Base-by-base conservation (phyloP, 2,888 invertebrate genomes). In the Hypolimnas misippus region DNA sequence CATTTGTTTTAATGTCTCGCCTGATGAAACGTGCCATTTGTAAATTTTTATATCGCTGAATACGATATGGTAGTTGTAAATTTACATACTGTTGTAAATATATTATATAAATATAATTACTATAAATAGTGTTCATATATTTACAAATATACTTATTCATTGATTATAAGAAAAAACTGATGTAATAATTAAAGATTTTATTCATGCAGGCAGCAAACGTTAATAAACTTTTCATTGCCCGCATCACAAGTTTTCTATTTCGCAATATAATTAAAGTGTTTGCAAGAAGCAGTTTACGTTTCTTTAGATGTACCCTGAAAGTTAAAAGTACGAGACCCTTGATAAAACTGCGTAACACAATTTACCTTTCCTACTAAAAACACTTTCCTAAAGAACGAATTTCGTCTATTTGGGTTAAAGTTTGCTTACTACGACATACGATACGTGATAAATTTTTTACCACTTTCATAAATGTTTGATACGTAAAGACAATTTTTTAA, bases 1-100 rank as follows among this genome's bases (percentile, higher is more conserved):
- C 86, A 86, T 89, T 87, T 86, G 81, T 86, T 87, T 87, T 87
- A 87, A 89, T 89, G 85, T 84, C 81, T 77, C 74, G 78, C 76
- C 77, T 84, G 85, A 86, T 86, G 83, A 84, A 83, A 83, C 81
- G 80, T 76, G 81, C 78, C 80, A 77, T 74, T 80, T 79, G 73
- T 68, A 65, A 5, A 12, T 68, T 70, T 69, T 72, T 72, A 73
- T 21, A 35, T 44, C 38, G 12, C n/a, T 21, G 49, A 21, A 44
- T 38, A 16, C 14, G 3, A 21, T 16, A 31, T 19, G 12, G 21
- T 46, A 6, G 6, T n/a, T 46, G 44, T 10, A 38, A 46, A 46
- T 46, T 5, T 19, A 12, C 10, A 12, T 42, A 17, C 19, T n/a
- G 12, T 21, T 10, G 10, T 7, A 17, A 42, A 42, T 10, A 17